phyloP scores from a whole-genome alignment of 2,113 vertebrate species.

The Ceyx melanurus region DNA sequence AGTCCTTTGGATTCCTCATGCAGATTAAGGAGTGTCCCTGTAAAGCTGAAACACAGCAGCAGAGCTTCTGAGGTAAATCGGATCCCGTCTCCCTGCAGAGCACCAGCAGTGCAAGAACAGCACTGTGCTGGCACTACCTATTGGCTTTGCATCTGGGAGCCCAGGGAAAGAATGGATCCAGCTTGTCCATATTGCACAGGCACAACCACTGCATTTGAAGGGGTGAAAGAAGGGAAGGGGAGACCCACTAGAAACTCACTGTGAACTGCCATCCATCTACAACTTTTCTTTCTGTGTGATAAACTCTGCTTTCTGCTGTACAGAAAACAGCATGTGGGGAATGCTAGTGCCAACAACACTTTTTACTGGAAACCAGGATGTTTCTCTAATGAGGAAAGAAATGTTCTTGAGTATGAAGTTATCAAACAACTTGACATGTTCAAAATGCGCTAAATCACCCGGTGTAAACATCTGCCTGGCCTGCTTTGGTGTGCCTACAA shows the following conservation, averaged over 20 bases:
- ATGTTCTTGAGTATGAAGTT: background rate
- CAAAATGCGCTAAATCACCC: background rate
- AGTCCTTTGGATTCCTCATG: background rate
- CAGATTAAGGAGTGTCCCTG: constrained; percentile 37
- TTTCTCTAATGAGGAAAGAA: constrained; percentile 28
- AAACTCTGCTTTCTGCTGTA: background rate
- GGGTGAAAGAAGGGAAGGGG: background rate
- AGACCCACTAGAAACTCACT: background rate
- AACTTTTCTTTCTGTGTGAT: background rate
- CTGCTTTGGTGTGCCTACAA: constrained; percentile 5
- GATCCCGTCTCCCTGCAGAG: background rate
- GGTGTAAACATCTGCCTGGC: background rate
- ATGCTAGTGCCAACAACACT: background rate
- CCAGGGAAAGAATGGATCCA: background rate
- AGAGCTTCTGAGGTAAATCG: background rate
- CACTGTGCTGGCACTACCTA: accelerated
- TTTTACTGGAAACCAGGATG: constrained; percentile 43
- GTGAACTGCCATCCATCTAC: background rate
- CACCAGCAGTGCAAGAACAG: background rate
- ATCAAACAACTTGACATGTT: constrained; percentile 58
- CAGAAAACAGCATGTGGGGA: background rate
- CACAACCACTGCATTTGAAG: background rate
- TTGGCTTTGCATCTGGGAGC: constrained; percentile 6
- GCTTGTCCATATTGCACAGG: background rate
- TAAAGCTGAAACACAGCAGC: background rate